Evolutionary conservation across 2,113 vertebrate genomes (phyloP), one percentile per base, ranked within the genome.

Genomic region (Phalacrocorax brasilianus): DNA sequence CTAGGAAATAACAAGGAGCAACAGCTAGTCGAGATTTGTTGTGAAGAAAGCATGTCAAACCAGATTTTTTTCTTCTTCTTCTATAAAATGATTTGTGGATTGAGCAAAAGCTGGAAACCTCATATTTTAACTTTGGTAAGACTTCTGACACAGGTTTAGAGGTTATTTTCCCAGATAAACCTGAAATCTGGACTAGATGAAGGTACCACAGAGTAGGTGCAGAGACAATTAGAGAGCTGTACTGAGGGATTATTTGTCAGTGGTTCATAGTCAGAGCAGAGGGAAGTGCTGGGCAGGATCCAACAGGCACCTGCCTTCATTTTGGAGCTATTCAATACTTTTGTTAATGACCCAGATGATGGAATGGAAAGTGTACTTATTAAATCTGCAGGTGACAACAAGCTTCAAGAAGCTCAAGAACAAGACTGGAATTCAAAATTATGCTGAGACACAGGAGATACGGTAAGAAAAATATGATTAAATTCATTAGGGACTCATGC

Each of bases 321-420:
- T 96, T 91, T 89, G 72, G 47, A 95, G 24, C 70, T 75, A 52
- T 71, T 91, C 80, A 94, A 24, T 89, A 87, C 61, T 94, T 81
- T 81, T 47, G 58, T 65, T 95, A 95, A 95, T 81, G 91, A 95
- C 88, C 65, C 80, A 92, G 86, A 78, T 81, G 76, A 93, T 67
- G 47, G 65, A 91, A 95, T 61, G 74, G 47, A 95, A 96, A 96
- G 70, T 85, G 58, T n/a, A 72, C 61, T 95, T 95, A 91, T 95
- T 96, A 97, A 95, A 91, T 87, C 89, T 85, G 80, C 94, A 96
- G 93, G 95, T 94, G 77, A 95, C 89, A 95, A 94, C 65, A 85
- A 92, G 84, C 81, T 78, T 91, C 61, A 87, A 89, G 84, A 96
- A 96, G 61, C 62, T 92, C 73, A 91, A n/a, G 56, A 89, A 72